Evolutionary conservation across 2,113 vertebrate species (phyloP).

Genomic region (Beaufortia kweichowensis): DNA sequence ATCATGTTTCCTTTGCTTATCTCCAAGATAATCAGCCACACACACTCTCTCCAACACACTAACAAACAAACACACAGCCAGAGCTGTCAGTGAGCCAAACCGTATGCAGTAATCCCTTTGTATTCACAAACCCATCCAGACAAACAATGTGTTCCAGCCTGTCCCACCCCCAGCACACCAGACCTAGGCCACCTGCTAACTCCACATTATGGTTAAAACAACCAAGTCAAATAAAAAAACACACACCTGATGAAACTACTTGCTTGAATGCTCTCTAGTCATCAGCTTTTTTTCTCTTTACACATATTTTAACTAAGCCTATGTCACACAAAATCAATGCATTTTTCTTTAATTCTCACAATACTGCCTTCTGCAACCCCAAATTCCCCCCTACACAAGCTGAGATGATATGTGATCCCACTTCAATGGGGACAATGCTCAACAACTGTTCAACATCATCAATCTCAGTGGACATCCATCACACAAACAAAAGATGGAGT

Average conservation of each 20-base stretch:
- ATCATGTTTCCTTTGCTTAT: conserved; percentile 56
- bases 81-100: conserved; percentile 65
- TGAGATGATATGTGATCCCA: conserved; percentile 75
- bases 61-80: conserved; percentile 49
- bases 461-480: conserved; percentile 77
- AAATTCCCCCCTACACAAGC: conserved; percentile 68
- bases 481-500: conserved; percentile 77
- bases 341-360: conserved; percentile 47
- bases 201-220: conserved; percentile 50
- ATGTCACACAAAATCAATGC: not conserved
- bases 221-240: not conserved
- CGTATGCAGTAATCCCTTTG: conserved; percentile 75
- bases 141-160: conserved; percentile 69
- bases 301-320: conserved; percentile 61
- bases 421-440: conserved; percentile 71
- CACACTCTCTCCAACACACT: conserved; percentile 49
- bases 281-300: conserved; percentile 65
- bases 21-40: conserved; percentile 48
- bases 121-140: conserved; percentile 72
- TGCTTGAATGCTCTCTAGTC: not conserved
- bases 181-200: conserved; percentile 72
- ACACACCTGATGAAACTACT: conserved; percentile 5
- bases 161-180: conserved; percentile 66
- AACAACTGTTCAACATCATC: conserved; percentile 76
- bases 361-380: not conserved